Conservation (phyloP, 2,113 vertebrate species). For the Alligator mississippiensis region DNA sequence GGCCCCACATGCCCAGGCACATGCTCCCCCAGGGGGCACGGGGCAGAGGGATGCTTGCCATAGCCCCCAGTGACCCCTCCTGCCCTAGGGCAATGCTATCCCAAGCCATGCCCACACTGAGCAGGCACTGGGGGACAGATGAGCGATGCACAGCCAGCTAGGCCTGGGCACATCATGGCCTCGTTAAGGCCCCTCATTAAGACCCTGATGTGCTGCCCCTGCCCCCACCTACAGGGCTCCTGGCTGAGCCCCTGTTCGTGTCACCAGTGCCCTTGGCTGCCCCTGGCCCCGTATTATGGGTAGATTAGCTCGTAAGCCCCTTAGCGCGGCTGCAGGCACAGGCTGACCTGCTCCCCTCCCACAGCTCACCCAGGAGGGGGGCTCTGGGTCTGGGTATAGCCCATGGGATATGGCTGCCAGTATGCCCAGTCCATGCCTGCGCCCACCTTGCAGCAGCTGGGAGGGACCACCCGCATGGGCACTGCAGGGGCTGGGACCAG, state of each 20-base stretch:
- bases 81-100: neutral
- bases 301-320: neutral
- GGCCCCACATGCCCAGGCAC: neutral
- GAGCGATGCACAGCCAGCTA: too few species aligned
- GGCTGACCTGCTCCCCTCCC: too few species aligned
- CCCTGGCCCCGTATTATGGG: too few species aligned
- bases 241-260: too few species aligned
- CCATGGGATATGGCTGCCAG: too few species aligned
- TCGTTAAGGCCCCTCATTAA: too few species aligned
- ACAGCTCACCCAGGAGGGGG: neutral
- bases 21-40: neutral
- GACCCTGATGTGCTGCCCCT: too few species aligned
- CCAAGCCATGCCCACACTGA: neutral
- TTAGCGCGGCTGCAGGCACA: neutral
- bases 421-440: neutral
- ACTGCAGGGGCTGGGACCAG: neutral
- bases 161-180: too few species aligned
- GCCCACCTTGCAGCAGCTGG: too few species aligned
- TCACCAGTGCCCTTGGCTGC: too few species aligned
- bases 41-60: neutral
- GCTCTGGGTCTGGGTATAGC: accelerated
- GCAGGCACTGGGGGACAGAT: too few species aligned
- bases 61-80: neutral
- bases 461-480: neutral
- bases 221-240: too few species aligned